Base-by-base conservation (phyloP, 1,140 invertebrate species). In the Sinonovacula constricta region DNA sequence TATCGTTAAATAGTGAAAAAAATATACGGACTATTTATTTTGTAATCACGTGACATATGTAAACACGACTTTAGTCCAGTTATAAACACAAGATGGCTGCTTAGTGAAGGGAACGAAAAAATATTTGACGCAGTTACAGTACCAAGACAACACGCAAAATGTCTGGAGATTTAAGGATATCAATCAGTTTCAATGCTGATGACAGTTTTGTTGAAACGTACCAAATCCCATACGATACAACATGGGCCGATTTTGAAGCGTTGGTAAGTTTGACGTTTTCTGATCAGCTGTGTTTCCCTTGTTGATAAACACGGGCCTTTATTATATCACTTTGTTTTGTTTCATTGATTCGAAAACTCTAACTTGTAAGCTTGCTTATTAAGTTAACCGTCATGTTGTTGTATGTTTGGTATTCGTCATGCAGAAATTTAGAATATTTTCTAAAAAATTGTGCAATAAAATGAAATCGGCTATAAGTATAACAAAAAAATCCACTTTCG, bases 191-290 rank as follows among this genome's bases (percentile, higher is more conserved):
- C 33, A 70, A 70, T 45, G 51, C 30, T 5, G 67, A 70, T 30
- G 67, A 70, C 30, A 51, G 67, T 60, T 67, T 68, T 62, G 80
- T 67, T 57, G 80, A 82, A 15, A 72, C 69, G 33, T 68, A 79
- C 24, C 51, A 57, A 3, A 56, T 82, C 4, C 45, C 56, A 53
- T 62, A 60, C 53, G 34, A 74, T 36, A 79, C 71, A 26, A 54
- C 67, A n/a, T 82, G 80, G 80, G 34, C 36, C 7, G 76, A 82
- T 75, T 79, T 82, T 22, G 65, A 79, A 63, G 80, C 75, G 14
- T 68, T 82, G 80, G 80, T 82, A 45, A 62, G 70, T 56, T 36
- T 10, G 30, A 49, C 22, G 18, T 12, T n/a, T 70, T 30, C 53
- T 33, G 24, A 33, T 70, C 53, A 22, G 4, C 18, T 26, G 49